Evolutionary conservation across 2,113 vertebrate genomes (phyloP).

Genomic region (Ceratotherium simum): DNA sequence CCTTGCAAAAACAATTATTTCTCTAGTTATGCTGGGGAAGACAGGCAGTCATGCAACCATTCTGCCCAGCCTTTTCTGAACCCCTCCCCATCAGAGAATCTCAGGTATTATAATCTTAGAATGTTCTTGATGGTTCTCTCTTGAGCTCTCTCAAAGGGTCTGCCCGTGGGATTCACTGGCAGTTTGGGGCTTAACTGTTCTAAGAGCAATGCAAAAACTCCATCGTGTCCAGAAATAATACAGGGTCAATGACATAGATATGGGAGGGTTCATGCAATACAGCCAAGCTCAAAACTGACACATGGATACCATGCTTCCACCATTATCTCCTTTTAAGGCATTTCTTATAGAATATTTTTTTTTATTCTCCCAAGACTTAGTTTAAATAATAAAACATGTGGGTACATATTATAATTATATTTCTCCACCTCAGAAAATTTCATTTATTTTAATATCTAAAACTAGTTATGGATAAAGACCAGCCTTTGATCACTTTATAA

Average conservation of each 20-base stretch:
- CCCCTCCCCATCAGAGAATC: neutral
- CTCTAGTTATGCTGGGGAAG: neutral
- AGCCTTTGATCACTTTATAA: neutral
- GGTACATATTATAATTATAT: neutral
- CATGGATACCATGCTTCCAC: neutral
- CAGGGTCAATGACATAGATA: neutral
- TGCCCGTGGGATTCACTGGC: neutral
- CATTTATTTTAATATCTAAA: constrained; percentile 33
- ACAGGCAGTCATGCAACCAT: neutral
- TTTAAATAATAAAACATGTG: constrained; percentile 32
- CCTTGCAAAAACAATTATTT: neutral
- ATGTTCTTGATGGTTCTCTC: neutral
- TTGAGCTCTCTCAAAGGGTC: neutral
- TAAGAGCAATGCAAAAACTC: neutral
- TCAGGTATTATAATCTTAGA: neutral
- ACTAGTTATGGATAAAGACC: neutral
- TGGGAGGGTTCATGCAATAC: neutral
- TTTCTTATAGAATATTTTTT: constrained; percentile 40
- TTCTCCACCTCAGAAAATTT: neutral
- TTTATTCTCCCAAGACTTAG: neutral
- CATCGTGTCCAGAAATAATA: neutral
- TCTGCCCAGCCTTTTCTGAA: neutral
- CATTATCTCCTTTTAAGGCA: neutral
- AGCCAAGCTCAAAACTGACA: neutral
- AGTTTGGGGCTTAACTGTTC: neutral